Percentiles rank a stretch among this genome's conserved stretches.
Evolutionary conservation across 2,797 vertebrate genomes (phyloP).

Genomic region (Podargus strigoides): DNA sequence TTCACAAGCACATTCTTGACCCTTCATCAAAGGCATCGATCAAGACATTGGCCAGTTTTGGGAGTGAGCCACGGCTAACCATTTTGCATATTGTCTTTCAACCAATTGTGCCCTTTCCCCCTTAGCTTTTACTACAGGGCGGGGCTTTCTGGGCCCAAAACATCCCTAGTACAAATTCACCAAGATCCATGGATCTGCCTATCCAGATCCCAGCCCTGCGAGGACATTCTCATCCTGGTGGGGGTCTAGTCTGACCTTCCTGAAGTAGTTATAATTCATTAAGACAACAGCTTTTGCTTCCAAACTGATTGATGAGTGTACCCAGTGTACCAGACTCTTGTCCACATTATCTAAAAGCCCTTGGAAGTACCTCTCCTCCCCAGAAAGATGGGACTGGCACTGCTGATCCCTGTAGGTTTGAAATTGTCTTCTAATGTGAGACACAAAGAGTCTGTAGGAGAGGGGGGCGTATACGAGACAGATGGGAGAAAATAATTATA

Average conservation of each 20-base stretch:
- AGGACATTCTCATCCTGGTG: not conserved
- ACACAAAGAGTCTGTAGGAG: not conserved
- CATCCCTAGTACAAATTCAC: not conserved
- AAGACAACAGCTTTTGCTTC: not conserved
- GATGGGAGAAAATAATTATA: not conserved
- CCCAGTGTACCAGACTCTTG: not conserved
- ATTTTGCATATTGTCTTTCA: not conserved
- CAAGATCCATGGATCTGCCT: not conserved
- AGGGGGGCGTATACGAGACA: not conserved
- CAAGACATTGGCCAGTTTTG: not conserved
- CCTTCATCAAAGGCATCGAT: not conserved
- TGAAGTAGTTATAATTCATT: not conserved
- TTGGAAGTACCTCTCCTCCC: not conserved
- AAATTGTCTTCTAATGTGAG: not conserved
- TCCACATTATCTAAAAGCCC: not conserved
- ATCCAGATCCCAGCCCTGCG: not conserved
- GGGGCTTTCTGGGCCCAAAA: not conserved
- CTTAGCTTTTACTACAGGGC: not conserved
- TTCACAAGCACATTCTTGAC: not conserved
- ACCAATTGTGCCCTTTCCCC: not conserved
- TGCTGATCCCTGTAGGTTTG: not conserved
- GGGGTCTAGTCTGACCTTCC: not conserved
- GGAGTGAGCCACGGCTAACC: not conserved
- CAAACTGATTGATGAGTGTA: not conserved
- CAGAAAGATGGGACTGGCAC: not conserved